Conservation (phyloP, 2,797 vertebrate species). For the Manis pentadactyla region DNA sequence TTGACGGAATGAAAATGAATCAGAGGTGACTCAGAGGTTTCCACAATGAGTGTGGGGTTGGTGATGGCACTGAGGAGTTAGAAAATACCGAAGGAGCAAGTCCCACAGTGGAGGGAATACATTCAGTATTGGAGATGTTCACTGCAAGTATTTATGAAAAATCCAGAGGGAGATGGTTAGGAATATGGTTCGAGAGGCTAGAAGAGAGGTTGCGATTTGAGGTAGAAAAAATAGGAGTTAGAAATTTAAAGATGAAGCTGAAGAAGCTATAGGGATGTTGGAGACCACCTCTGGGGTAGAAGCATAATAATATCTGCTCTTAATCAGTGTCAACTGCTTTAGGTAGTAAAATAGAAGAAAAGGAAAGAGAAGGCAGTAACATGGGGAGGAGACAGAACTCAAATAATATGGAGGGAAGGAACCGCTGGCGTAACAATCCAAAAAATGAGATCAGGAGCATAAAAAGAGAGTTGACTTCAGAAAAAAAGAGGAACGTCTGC, state of each 20-base stretch:
- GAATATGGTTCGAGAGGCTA: neutral
- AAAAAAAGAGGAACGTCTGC: neutral
- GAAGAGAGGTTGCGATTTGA: conserved; percentile 41
- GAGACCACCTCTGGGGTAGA: neutral
- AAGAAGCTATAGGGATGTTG: neutral
- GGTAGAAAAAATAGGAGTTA: neutral
- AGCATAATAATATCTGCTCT: neutral
- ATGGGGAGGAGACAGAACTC: neutral
- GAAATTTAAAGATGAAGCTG: neutral
- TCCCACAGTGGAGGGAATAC: neutral
- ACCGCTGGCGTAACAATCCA: neutral
- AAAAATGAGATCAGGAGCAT: neutral
- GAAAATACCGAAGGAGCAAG: neutral
- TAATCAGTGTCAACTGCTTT: neutral
- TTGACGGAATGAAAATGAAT: conserved; percentile 38
- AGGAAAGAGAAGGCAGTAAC: neutral
- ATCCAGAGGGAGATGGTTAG: neutral
- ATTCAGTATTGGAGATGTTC: neutral
- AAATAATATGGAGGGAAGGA: no score
- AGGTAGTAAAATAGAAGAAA: neutral
- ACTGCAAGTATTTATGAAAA: neutral
- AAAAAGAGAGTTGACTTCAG: neutral
- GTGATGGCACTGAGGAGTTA: neutral
- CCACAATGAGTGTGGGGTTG: neutral
- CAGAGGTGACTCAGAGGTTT: neutral